Percentiles rank a stretch among this genome's conserved stretches.
phyloP scores from a whole-genome alignment of 2,888 invertebrate species.

The Acrobasis suavella region DNA sequence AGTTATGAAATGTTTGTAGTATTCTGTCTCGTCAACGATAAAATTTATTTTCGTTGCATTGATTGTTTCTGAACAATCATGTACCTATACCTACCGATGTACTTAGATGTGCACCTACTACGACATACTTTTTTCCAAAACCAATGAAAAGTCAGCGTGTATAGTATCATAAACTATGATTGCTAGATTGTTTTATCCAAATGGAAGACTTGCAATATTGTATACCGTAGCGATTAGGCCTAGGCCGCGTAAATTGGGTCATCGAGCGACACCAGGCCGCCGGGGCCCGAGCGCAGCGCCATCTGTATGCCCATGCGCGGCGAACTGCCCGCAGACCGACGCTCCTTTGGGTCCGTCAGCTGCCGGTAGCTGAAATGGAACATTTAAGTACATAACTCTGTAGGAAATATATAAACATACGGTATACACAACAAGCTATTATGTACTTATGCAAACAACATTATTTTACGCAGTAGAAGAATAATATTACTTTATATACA shows the following conservation, averaged over 20 bases:
- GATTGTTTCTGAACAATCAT: background rate
- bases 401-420: too few species aligned
- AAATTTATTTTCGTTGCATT: background rate
- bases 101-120: too few species aligned
- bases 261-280: constrained; percentile 50
- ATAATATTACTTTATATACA: too few species aligned
- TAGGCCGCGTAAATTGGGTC: constrained; percentile 64
- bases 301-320: constrained; percentile 70
- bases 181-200: too few species aligned
- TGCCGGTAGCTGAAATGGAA: constrained; percentile 59
- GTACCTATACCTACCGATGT: too few species aligned
- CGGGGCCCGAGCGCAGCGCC: constrained; percentile 62
- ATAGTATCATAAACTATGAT: too few species aligned
- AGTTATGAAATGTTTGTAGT: constrained; percentile 7
- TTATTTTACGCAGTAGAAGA: too few species aligned
- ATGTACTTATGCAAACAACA: too few species aligned
- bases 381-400: too few species aligned
- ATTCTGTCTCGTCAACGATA: background rate
- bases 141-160: too few species aligned
- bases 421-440: too few species aligned
- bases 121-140: too few species aligned
- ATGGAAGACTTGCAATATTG: background rate
- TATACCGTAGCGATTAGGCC: background rate
- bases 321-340: constrained; percentile 50
- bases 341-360: constrained; percentile 45